A percentile compares a stretch with the other conserved stretches of the same genome.
These are phyloP conservation scores for Rallus limicola DNA, from an alignment of 2,113 vertebrate genomes.

Conservation along the genomic window DNA sequence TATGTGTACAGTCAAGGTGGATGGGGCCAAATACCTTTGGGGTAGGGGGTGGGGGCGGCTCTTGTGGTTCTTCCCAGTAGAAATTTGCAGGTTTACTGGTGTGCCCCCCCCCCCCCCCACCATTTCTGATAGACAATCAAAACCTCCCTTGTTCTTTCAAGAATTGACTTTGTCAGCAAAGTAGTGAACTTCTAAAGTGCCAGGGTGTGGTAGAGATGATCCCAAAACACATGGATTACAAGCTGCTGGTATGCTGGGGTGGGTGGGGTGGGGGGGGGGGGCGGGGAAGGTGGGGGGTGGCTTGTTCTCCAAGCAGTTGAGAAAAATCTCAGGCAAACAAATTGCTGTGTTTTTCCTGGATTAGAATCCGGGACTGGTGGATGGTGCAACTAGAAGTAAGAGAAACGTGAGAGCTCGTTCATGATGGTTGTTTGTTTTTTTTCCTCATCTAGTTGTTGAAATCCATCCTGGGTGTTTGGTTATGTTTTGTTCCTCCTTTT, in stretches of 20 bases:
- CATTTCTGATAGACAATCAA: accelerated
- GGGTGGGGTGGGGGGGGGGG: too few species aligned
- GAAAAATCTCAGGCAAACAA: background rate
- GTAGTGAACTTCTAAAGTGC: background rate
- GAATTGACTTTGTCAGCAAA: background rate
- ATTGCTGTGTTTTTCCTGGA: background rate
- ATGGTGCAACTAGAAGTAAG: background rate
- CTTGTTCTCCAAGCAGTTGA: background rate
- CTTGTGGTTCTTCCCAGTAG: background rate
- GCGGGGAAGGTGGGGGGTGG: too few species aligned
- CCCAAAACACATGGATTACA: background rate
- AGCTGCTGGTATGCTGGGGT: background rate
- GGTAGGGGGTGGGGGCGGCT: background rate
- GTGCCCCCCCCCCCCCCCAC: too few species aligned
- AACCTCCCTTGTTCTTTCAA: background rate
- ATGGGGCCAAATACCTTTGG: background rate
- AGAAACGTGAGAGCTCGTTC: background rate
- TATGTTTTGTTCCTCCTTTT: background rate
- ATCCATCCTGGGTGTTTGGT: background rate
- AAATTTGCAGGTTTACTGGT: background rate
- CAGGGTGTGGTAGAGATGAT: accelerated
- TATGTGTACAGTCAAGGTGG: accelerated
- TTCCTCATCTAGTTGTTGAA: background rate
- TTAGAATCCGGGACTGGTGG: background rate
- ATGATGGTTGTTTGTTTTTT: background rate